Conservation (phyloP, 2,113 vertebrate species). For the Toxotes chatareus region DNA sequence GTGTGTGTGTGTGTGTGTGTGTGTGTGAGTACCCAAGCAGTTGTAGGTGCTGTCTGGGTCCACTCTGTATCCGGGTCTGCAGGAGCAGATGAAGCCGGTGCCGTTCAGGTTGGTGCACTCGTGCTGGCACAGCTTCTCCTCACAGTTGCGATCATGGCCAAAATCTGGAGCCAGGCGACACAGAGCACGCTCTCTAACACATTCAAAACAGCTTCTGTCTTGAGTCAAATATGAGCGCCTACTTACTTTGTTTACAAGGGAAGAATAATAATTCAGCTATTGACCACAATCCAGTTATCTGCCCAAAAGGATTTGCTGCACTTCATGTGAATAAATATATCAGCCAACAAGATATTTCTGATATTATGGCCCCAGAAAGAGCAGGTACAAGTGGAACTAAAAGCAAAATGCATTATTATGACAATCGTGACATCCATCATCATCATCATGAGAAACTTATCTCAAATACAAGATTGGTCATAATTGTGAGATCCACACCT, state of each 20-base stretch:
- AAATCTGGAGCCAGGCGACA: conserved; percentile 80
- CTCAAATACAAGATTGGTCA: not conserved
- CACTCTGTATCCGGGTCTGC: conserved; percentile 86
- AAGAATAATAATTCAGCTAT: not conserved
- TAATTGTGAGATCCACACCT: not conserved
- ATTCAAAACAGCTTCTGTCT: not conserved
- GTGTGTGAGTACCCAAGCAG: conserved; percentile 79
- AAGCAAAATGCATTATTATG: not conserved
- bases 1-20: not conserved
- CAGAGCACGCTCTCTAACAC: not conserved
- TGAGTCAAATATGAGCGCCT: not conserved
- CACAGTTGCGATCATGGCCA: conserved; percentile 87
- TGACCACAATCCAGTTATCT: not conserved
- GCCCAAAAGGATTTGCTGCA: not conserved
- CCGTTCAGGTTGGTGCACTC: conserved; percentile 89
- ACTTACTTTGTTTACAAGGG: not conserved
- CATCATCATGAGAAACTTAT: conserved; percentile 1
- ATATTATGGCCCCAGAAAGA: not conserved
- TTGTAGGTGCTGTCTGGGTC: conserved; percentile 85
- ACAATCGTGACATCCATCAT: not conserved
- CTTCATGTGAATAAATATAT: not conserved
- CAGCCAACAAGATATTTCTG: not conserved
- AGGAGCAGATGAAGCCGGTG: conserved; percentile 94
- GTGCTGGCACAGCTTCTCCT: conserved; percentile 92
- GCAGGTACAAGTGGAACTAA: not conserved